Base-by-base conservation (phyloP, 2,113 vertebrate species). In the Apeltes quadracus region DNA sequence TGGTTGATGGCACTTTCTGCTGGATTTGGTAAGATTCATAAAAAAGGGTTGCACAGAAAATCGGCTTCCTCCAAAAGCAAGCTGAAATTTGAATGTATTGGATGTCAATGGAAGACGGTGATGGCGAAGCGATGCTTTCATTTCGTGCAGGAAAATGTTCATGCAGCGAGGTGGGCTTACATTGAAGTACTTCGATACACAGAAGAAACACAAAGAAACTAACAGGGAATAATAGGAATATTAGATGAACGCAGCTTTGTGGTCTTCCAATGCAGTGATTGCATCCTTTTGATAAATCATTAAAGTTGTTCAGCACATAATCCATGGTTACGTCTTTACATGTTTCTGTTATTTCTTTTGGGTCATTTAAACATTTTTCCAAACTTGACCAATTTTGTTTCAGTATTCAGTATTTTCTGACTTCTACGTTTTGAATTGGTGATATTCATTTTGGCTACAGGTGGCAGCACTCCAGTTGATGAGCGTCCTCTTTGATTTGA, bases 31-130 rank as follows among this genome's bases (percentile, higher is more conserved):
- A 7, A 48, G 25, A 4, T 72, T 58, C 54, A 43, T 3, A 10
- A 29, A 66, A 77, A 41, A 10, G 64, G 69, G 74, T 57, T 63
- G 14, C 27, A 16, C 48, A 27, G 59, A 34, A 70, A 75, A 67
- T 48, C 1, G 23, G 20, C 34, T 55, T 12, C 14, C 32, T 51
- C 70, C 70, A 5, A 32, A 65, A 76, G 59, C n/a, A 57, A 34
- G 12, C 41, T 41, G 50, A 67, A 62, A 54, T 54, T 50, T 5
- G 14, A 38, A 44, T 0, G 0, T 13, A 34, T 15, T 69, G 23
- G 39, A 32, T 11, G 10, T 43, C 71, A 63, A 75, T 53, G 12
- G 46, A 34, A 63, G 25, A 12, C 20, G 20, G 20, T 38, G 48
- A 48, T 14, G 25, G 23, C 6, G 51, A 34, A 32, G 15, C 39